These are phyloP conservation scores for Heliocidaris erythrogramma DNA, from an alignment of 35 echinoderm and acorn worm species.

Conservation along the genomic window DNA sequence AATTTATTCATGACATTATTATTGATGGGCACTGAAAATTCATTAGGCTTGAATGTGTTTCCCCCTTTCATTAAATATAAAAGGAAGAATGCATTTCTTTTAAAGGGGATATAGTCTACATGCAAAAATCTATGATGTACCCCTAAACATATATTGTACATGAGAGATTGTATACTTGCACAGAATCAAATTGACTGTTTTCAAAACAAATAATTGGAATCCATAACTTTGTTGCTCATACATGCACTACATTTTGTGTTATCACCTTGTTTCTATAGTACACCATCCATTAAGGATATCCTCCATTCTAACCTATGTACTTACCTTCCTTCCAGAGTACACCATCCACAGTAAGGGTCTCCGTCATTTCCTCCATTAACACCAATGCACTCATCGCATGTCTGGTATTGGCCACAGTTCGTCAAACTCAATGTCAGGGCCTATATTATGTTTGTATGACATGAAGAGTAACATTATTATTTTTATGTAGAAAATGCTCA, in stretches of 20 bases:
- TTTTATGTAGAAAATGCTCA: too few relatives aligned
- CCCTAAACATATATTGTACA: too few relatives aligned
- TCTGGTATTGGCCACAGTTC: conserved; percentile 44
- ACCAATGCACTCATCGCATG: conserved; percentile 57
- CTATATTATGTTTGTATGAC: neutral
- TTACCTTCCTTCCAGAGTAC: conserved; percentile 55
- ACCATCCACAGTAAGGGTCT: conserved; percentile 74
- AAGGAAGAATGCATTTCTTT: too few relatives aligned
- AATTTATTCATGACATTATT: too few relatives aligned
- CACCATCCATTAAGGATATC: conserved; percentile 46
- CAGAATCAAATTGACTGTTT: too few relatives aligned
- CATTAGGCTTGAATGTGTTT: neutral
- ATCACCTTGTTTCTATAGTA: conserved; percentile 24
- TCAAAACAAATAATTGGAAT: too few relatives aligned
- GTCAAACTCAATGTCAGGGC: neutral
- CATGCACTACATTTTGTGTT: too few relatives aligned
- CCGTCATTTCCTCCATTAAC: conserved; percentile 44
- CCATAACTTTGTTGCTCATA: too few relatives aligned
- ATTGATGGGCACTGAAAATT: neutral
- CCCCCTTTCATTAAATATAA: too few relatives aligned
- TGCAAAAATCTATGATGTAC: too few relatives aligned
- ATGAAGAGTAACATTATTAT: neutral
- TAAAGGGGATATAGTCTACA: too few relatives aligned
- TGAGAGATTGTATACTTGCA: too few relatives aligned
- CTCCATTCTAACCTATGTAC: neutral